Conservation (phyloP, 2,113 vertebrate species). For the Chloropsis hardwickii region DNA sequence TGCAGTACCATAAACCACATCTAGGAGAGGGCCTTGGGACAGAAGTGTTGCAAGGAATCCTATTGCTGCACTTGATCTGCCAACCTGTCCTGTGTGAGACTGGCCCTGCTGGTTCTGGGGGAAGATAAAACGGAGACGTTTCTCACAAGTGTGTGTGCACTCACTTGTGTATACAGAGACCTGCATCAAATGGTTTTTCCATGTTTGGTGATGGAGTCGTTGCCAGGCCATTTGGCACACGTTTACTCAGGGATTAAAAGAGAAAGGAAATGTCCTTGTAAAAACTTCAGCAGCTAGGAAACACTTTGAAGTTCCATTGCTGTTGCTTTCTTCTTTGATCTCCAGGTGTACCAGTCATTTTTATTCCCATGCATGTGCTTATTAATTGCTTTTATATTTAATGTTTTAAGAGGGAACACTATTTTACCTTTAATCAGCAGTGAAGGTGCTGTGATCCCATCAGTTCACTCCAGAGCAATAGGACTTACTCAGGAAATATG, state of each 20-base stretch:
- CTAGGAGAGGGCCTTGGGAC: neutral
- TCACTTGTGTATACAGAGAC: neutral
- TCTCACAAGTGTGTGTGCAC: neutral
- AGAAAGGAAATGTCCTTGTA: slow-evolving; percentile 27
- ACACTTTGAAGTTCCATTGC: slow-evolving; percentile 24
- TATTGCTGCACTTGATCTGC: neutral
- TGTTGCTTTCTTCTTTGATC: slow-evolving; percentile 47
- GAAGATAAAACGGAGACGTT: neutral
- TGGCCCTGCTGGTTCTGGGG: neutral
- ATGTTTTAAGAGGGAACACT: neutral
- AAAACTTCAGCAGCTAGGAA: slow-evolving; percentile 23
- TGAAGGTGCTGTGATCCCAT: neutral
- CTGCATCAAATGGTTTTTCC: neutral
- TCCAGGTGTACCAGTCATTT: neutral
- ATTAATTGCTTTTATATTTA: slow-evolving; percentile 11
- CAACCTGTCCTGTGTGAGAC: neutral
- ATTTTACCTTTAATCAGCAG: neutral
- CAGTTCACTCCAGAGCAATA: neutral
- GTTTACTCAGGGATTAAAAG: slow-evolving; percentile 9
- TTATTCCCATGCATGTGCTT: neutral
- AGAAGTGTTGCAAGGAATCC: neutral
- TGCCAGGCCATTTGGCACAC: slow-evolving; percentile 16
- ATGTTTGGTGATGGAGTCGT: neutral
- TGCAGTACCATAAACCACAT: neutral
- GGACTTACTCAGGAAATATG: neutral